Evolutionary conservation across 2,888 invertebrate genomes (phyloP).

Genomic region (Drosophila paramelanica): DNA sequence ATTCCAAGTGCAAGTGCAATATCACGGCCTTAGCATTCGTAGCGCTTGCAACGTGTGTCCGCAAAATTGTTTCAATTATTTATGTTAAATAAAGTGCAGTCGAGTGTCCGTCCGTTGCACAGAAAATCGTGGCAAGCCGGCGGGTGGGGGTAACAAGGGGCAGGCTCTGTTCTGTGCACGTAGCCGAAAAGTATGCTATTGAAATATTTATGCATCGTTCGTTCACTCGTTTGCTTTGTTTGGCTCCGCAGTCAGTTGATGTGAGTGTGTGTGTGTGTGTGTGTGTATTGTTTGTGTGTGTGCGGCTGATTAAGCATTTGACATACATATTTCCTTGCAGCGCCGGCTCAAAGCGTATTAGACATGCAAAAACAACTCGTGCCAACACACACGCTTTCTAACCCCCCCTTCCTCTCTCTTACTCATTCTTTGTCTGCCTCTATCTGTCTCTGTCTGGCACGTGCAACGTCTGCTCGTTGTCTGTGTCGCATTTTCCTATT

Average conservation of each 20-base stretch:
- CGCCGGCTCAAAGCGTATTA: slow-evolving; percentile 65
- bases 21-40: slow-evolving; percentile 21
- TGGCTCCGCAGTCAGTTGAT: slow-evolving; percentile 16
- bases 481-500: slow-evolving; percentile 79
- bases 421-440: not conserved
- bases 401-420: not conserved
- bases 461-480: slow-evolving; percentile 22
- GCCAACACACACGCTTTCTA: slow-evolving; percentile 53
- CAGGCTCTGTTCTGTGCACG: slow-evolving; percentile 51
- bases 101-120: slow-evolving; percentile 37
- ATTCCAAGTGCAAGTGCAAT: slow-evolving; percentile 23
- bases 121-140: not conserved
- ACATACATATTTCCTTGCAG: slow-evolving; percentile 72
- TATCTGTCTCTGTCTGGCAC: slow-evolving; percentile 10
- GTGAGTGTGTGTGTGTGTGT: slow-evolving; percentile 7
- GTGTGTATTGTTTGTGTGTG: slow-evolving; percentile 28
- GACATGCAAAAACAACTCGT: slow-evolving; percentile 77
- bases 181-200: slow-evolving; percentile 77
- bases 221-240: slow-evolving; percentile 68
- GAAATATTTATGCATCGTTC: slow-evolving; percentile 77
- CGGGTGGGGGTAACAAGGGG: slow-evolving; percentile 1
- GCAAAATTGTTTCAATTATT: slow-evolving; percentile 67
- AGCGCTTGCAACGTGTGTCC: slow-evolving; percentile 21
- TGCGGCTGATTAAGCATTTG: slow-evolving; percentile 77
- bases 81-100: slow-evolving; percentile 71